Evolutionary conservation across 2,888 invertebrate genomes (phyloP).

Genomic region (Drosophila nr. medialis): DNA sequence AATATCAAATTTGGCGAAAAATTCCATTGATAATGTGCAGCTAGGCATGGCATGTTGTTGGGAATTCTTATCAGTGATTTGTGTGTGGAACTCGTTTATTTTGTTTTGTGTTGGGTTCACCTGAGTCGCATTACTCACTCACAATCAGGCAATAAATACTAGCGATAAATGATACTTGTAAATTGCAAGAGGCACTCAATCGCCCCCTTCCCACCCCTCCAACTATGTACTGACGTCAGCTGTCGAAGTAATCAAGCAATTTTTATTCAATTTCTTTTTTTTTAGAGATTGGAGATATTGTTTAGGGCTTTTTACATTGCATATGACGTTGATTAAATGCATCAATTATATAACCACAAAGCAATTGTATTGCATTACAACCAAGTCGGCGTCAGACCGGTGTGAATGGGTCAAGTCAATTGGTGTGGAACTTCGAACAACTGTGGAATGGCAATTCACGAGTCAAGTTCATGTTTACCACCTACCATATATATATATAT

Average conservation of each 20-base stretch:
- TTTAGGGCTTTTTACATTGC: neutral
- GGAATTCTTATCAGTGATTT: conserved; percentile 37
- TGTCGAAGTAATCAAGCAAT: conserved; percentile 41
- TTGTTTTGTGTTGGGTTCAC: conserved; percentile 14
- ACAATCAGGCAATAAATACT: conserved; percentile 21
- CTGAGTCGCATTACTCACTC: conserved; percentile 44
- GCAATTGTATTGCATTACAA: conserved; percentile 15
- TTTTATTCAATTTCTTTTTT: neutral
- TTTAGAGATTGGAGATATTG: neutral
- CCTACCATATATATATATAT: neutral
- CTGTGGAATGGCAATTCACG: neutral
- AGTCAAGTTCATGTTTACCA: conserved; percentile 6
- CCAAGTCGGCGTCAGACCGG: neutral
- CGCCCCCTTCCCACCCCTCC: neutral
- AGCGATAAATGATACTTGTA: conserved; percentile 32
- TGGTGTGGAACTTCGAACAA: conserved; percentile 41
- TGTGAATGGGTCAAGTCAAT: conserved; percentile 46
- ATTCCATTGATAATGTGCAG: conserved; percentile 58
- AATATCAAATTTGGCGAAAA: conserved; percentile 40
- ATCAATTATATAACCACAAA: conserved; percentile 41
- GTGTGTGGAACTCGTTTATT: conserved; percentile 17
- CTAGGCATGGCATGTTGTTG: conserved; percentile 2
- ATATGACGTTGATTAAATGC: conserved; percentile 36
- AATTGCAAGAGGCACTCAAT: conserved; percentile 5
- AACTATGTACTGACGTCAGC: conserved; percentile 47